Conservation (phyloP, 1,140 invertebrate genomes). For the Drosophila busckii region DNA sequence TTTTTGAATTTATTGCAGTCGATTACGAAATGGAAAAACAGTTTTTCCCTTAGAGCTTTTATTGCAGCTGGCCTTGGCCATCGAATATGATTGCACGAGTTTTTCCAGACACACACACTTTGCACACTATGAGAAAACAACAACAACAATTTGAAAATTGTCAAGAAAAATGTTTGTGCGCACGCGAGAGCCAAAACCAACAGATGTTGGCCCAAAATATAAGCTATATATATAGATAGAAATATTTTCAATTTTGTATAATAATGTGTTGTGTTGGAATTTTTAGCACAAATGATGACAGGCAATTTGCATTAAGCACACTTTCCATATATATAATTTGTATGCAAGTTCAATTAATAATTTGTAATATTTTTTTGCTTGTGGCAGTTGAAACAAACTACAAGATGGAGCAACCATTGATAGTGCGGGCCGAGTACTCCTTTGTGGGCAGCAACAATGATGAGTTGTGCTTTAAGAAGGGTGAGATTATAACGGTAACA, state of each 20-base stretch:
- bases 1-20: conserved; percentile 5
- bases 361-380: conserved; percentile 8
- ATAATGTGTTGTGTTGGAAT: conserved; percentile 40
- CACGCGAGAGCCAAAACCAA: conserved; percentile 28
- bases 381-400: conserved; percentile 41
- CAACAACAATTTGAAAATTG: too few species aligned
- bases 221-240: too few species aligned
- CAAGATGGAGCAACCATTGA: conserved; percentile 82
- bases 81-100: conserved; percentile 24
- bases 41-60: conserved; percentile 27
- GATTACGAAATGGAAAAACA: conserved; percentile 12
- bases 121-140: conserved; percentile 5
- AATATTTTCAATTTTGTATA: conserved; percentile 27
- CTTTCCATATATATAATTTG: too few species aligned
- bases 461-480: conserved; percentile 97
- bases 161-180: conserved; percentile 47
- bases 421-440: conserved; percentile 93
- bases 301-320: conserved; percentile 44
- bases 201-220: too few species aligned
- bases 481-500: conserved; percentile 97
- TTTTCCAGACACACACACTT: conserved; percentile 50
- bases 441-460: conserved; percentile 98
- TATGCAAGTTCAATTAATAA: too few species aligned
- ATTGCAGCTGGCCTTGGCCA: conserved; percentile 54
- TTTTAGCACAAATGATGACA: conserved; percentile 31